Conservation (phyloP, 2,113 vertebrate species). For the Sapajus apella region DNA sequence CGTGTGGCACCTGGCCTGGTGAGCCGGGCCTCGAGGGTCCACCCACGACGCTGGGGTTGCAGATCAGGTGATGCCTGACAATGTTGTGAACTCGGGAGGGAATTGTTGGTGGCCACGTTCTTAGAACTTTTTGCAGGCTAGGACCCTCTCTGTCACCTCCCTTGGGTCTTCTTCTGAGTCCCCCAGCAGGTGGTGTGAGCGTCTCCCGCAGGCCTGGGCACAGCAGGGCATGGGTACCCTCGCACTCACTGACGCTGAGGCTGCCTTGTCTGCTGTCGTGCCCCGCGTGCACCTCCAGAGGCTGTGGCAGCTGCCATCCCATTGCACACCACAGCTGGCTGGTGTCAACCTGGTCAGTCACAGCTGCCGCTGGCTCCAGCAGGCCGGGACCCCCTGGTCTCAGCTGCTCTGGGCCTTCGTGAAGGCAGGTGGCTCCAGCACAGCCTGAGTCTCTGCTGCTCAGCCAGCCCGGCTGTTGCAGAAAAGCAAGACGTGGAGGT, state of each 20-base stretch:
- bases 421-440: neutral
- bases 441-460: neutral
- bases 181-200: neutral
- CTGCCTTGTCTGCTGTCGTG: neutral
- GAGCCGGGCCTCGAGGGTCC: neutral
- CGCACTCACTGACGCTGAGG: neutral
- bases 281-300: neutral
- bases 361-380: neutral
- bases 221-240: no score
- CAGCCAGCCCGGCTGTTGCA: neutral
- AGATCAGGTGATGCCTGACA: neutral
- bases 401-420: neutral
- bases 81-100: neutral
- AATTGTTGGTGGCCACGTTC: neutral
- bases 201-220: neutral
- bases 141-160: neutral
- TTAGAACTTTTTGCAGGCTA: neutral
- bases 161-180: neutral
- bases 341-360: no score
- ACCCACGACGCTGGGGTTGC: no score
- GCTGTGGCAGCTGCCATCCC: rapidly evolving
- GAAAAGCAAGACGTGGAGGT: neutral
- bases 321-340: neutral
- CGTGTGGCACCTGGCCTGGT: neutral
- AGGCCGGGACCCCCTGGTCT: neutral